Percentiles rank a stretch among this genome's conserved stretches.
phyloP scores from a whole-genome alignment of 2,888 invertebrate species.

The Catocala sponsa region DNA sequence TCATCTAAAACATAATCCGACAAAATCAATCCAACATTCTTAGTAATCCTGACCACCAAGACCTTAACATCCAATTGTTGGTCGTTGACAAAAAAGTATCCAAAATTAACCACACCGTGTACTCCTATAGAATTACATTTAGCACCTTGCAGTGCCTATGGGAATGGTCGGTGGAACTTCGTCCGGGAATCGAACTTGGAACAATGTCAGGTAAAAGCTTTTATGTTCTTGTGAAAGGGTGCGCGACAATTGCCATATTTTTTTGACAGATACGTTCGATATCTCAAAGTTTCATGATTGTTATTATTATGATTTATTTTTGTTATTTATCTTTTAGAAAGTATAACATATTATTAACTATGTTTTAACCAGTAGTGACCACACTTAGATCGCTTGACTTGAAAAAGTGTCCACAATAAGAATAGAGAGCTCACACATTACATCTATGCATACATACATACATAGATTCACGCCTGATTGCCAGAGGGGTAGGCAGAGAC shows the following conservation, averaged over 20 bases:
- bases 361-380: no score
- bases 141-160: slow-evolving; percentile 62
- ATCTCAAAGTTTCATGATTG: slow-evolving; percentile 32
- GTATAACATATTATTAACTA: no score
- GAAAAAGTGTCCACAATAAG: no score
- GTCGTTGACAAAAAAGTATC: slow-evolving; percentile 12
- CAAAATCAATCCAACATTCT: background rate
- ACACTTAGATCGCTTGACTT: no score
- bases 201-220: slow-evolving; percentile 57
- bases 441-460: no score
- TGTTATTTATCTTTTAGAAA: no score
- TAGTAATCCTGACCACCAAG: slow-evolving; percentile 38
- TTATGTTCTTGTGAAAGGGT: slow-evolving; percentile 38
- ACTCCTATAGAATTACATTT: slow-evolving; percentile 40
- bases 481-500: no score
- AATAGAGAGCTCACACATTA: no score
- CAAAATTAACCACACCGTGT: slow-evolving; percentile 25
- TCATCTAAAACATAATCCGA: slow-evolving; percentile 26
- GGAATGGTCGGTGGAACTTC: slow-evolving; percentile 48
- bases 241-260: slow-evolving; percentile 33
- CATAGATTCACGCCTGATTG: no score
- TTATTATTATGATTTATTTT: background rate
- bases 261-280: slow-evolving; percentile 35
- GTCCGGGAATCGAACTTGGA: slow-evolving; percentile 49
- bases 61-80: slow-evolving; percentile 4